Conservation (phyloP, 1,140 invertebrate species). For the Neomicropteryx cornuta region DNA sequence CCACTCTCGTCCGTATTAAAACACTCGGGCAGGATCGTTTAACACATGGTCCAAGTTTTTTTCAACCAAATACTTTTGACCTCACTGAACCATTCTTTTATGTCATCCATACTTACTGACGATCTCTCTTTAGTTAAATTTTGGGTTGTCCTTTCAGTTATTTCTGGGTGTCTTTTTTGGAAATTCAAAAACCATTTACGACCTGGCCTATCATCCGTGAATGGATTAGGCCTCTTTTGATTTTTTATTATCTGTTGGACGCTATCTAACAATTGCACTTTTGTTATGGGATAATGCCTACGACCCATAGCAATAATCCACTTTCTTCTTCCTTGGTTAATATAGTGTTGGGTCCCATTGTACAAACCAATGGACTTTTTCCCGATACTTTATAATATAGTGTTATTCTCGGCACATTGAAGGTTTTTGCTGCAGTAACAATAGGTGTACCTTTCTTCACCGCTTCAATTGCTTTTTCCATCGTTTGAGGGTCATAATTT, state of each 20-base stretch:
- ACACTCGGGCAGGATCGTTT: conserved; percentile 17
- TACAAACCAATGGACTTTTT: conserved; percentile 9
- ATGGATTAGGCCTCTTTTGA: conserved; percentile 16
- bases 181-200: conserved; percentile 25
- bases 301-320: conserved; percentile 23
- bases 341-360: conserved; percentile 18
- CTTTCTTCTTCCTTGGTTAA: conserved; percentile 20
- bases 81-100: conserved; percentile 21
- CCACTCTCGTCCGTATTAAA: conserved; percentile 27
- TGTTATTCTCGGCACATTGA: conserved; percentile 17
- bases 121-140: conserved; percentile 21
- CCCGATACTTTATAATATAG: conserved; percentile 16
- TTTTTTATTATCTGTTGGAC: conserved; percentile 23
- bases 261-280: conserved; percentile 21
- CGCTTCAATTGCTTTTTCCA: too few relatives aligned
- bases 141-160: conserved; percentile 19
- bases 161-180: conserved; percentile 22
- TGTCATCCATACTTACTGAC: conserved; percentile 17
- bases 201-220: conserved; percentile 19
- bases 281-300: conserved; percentile 23
- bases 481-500: too few relatives aligned
- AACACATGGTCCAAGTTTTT: conserved; percentile 17
- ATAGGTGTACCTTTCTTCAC: too few relatives aligned
- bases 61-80: conserved; percentile 17
- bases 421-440: conserved; percentile 13